Base-by-base conservation (phyloP, 2,113 vertebrate species). In the Urocynchramus pylzowi region DNA sequence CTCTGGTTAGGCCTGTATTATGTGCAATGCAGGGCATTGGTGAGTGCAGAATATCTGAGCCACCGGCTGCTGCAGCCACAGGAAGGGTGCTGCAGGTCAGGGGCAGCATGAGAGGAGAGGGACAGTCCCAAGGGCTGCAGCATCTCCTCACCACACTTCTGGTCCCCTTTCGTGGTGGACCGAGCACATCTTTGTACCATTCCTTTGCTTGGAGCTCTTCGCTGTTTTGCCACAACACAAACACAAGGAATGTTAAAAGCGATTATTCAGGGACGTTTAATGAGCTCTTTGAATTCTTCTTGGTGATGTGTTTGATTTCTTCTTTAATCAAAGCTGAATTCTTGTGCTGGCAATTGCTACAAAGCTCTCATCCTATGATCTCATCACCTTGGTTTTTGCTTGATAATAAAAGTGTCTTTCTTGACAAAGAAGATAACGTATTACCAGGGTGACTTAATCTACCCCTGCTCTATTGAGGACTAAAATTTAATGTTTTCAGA, bases 271-370 rank as follows among this genome's bases (percentile, higher is more conserved):
- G 65, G 84, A 35, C 0, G 0, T 18, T 7, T 21, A 76, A 79
- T 0, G 6, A 75, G 14, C 30, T 37, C 21, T 57, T 87, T 57
- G 78, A 87, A 68, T 30, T 79, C 16, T 87, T 92, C 47, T 74
- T 7, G 11, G 19, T 53, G 45, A 54, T 0, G 1, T 56, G 50
- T 22, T 84, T 47, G 37, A 37, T 74, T 87, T 85, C 47, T 73
- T 85, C 82, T 80, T 79, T 69, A 63, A 74, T 90, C 54, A 74
- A 80, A 87, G 59, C 17, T 59, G 87, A 31, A 86, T 83, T 93
- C 24, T 23, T 42, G 24, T 49, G 63, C 31, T 84, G 59, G 27
- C 50, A 83, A 59, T 59, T 59, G 47, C 28, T 92, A 54, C 81
- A 86, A 76, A 83, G 42, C 13, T 33, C 26, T 59, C 30, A 50